Conservation (phyloP, 2,113 vertebrate species). For the Oncorhynchus nerka region DNA sequence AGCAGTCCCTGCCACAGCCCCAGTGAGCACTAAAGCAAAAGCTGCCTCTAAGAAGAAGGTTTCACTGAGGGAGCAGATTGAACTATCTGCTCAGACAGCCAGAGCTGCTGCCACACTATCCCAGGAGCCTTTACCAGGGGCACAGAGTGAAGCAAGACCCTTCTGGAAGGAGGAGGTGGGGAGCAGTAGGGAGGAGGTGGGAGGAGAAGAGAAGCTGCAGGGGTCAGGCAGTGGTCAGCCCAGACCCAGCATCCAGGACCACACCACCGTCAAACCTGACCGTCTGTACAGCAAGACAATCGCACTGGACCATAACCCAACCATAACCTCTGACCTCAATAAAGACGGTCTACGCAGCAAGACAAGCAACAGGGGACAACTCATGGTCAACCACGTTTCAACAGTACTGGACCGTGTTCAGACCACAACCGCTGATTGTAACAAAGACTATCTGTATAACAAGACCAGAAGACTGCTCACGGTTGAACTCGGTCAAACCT, state of each 20-base stretch:
- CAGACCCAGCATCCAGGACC: constrained; percentile 45
- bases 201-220: background rate
- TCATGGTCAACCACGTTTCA: background rate
- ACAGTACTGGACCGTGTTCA: background rate
- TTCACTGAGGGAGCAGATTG: background rate
- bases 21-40: constrained; percentile 6
- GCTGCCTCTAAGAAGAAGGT: constrained; percentile 12
- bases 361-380: background rate
- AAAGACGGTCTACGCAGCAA: background rate
- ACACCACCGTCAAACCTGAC: constrained; percentile 10
- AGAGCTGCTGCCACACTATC: background rate
- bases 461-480: background rate
- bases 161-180: background rate
- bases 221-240: constrained; percentile 1
- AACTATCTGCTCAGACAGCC: background rate
- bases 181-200: background rate
- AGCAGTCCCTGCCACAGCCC: background rate
- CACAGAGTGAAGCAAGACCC: background rate
- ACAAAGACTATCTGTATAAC: constrained; percentile 31
- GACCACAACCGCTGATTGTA: background rate
- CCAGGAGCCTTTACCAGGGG: background rate
- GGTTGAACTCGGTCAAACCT: background rate
- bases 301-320: constrained; percentile 10
- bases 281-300: background rate
- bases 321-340: background rate